Evolutionary conservation across 1,140 invertebrate genomes (phyloP).

Genomic region (Drosophila takahashii): DNA sequence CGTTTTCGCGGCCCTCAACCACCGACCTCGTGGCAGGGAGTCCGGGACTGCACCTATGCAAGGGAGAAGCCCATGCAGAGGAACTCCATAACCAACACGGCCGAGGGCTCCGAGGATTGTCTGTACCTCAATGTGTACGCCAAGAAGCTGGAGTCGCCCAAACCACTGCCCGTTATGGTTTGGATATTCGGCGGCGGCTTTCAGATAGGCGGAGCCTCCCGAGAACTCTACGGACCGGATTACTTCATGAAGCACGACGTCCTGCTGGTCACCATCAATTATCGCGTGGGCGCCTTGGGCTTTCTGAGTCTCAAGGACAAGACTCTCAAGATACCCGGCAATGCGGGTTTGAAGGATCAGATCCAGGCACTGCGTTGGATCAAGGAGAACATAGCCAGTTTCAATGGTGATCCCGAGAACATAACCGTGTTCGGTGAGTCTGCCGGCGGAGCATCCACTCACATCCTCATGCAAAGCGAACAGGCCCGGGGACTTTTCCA

Average conservation of each 20-base stretch:
- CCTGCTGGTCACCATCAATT: constrained; percentile 89
- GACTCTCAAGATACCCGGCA: constrained; percentile 70
- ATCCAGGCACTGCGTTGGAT: constrained; percentile 84
- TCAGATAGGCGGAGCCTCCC: constrained; percentile 85
- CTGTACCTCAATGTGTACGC: constrained; percentile 75
- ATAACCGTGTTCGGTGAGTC: constrained; percentile 83
- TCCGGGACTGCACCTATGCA: constrained; percentile 83
- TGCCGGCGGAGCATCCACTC: constrained; percentile 71
- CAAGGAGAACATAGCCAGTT: constrained; percentile 72
- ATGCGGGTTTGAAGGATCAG: constrained; percentile 84
- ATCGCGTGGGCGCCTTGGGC: constrained; percentile 87
- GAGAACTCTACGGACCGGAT: constrained; percentile 86
- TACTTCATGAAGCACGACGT: constrained; percentile 88
- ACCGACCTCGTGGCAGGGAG: constrained; percentile 85
- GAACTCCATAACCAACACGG: constrained; percentile 31
- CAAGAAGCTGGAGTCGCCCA: constrained; percentile 62
- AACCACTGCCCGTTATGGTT: constrained; percentile 87
- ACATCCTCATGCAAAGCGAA: constrained; percentile 68
- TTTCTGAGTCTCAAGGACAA: constrained; percentile 81
- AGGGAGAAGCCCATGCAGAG: constrained; percentile 63
- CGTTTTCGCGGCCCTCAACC: constrained; percentile 87
- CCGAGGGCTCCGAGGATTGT: constrained; percentile 71
- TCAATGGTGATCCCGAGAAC: constrained; percentile 79
- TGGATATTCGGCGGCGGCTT: constrained; percentile 90
- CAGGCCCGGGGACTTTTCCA: constrained; percentile 86